phyloP scores from a whole-genome alignment of 2,113 vertebrate genomes.

The Halichoeres trimaculatus region DNA sequence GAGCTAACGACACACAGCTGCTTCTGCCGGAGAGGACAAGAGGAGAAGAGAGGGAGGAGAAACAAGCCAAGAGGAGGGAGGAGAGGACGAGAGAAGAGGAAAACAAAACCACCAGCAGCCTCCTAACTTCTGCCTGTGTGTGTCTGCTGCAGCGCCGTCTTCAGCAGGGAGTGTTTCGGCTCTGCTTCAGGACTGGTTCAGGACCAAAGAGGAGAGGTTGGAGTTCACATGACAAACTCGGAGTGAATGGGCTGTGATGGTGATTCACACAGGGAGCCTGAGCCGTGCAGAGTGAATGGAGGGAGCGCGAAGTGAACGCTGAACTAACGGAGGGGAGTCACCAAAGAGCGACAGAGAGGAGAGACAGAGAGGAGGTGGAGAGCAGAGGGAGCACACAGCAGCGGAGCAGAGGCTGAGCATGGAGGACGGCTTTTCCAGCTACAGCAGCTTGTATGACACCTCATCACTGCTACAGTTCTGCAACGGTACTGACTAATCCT shows the following conservation, averaged over 20 bases:
- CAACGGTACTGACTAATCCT: constrained; percentile 85
- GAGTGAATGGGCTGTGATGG: constrained; percentile 93
- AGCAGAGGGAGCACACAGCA: constrained; percentile 25
- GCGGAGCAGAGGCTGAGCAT: constrained; percentile 85
- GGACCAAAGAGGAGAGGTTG: constrained; percentile 19
- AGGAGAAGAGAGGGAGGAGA: constrained; percentile 43
- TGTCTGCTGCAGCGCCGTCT: constrained; percentile 41
- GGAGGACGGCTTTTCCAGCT: constrained; percentile 95
- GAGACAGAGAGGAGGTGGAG: constrained; percentile 8
- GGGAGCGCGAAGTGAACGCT: constrained; percentile 76
- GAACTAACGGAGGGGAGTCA: constrained; percentile 79
- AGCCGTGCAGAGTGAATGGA: constrained; percentile 84
- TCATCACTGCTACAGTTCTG: constrained; percentile 97
- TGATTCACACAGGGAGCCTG: constrained; percentile 90
- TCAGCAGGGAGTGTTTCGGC: constrained; percentile 43
- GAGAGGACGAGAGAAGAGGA: constrained; percentile 39
- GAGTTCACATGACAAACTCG: constrained; percentile 81
- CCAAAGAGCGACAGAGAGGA: constrained; percentile 44
- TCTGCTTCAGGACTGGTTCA: constrained; percentile 53
- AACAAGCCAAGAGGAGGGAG: constrained; percentile 28
- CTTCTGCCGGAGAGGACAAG: constrained; percentile 48
- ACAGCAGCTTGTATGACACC: constrained; percentile 97
- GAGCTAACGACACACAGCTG: constrained; percentile 72
- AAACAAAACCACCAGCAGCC: constrained; percentile 42
- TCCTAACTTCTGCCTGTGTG: constrained; percentile 45